These are phyloP conservation scores for Anthonomus grandis DNA, from an alignment of 1,140 invertebrate species.

Conservation along the genomic window DNA sequence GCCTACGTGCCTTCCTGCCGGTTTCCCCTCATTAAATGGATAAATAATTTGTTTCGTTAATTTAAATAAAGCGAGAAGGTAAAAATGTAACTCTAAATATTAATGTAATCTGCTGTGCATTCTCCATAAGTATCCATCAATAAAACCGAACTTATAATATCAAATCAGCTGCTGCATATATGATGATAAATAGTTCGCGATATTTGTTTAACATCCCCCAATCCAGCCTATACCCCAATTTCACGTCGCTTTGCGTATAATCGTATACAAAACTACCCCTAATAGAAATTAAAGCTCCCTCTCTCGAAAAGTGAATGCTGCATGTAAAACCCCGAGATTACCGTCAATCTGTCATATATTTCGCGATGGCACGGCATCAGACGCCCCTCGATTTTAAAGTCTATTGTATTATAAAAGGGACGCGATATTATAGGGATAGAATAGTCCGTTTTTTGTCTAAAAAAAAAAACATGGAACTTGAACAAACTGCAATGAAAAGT, in stretches of 20 bases:
- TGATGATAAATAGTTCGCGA: conserved; percentile 3
- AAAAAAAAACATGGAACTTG: too few species aligned
- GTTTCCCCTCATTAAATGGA: too few species aligned
- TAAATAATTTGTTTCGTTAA: too few species aligned
- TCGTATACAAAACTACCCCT: conserved; percentile 13
- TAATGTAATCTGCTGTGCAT: neutral
- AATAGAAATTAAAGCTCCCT: conserved; percentile 16
- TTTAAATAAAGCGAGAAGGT: too few species aligned
- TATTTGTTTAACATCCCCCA: neutral
- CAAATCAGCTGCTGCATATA: too few species aligned
- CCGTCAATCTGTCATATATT: conserved; percentile 30
- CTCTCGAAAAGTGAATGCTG: conserved; percentile 19
- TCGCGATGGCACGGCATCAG: conserved; percentile 15
- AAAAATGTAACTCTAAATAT: neutral
- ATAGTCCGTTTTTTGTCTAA: too few species aligned
- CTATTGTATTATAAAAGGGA: conserved; percentile 25
- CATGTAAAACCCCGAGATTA: conserved; percentile 27
- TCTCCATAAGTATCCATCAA: too few species aligned
- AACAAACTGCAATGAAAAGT: too few species aligned
- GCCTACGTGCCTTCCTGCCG: neutral
- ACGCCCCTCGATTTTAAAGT: conserved; percentile 27
- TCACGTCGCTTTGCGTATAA: conserved; percentile 14
- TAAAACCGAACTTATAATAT: too few species aligned
- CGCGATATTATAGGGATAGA: too few species aligned
- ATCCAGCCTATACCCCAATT: conserved; percentile 8